Evolutionary conservation across 2,888 invertebrate species (phyloP), one percentile per base, ranked within the genome.

Genomic region (Netelia virgata): DNA sequence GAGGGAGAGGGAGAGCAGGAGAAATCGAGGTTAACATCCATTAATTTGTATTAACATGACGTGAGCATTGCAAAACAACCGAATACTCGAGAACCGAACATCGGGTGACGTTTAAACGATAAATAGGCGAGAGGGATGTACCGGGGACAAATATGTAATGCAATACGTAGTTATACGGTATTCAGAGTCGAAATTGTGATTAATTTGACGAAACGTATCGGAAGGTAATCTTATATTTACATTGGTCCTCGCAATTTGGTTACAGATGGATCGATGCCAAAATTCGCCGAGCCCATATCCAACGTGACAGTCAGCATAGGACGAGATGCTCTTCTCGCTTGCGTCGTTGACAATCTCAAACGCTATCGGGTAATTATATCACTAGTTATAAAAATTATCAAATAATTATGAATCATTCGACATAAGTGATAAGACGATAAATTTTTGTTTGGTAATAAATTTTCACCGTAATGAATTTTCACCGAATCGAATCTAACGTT

Each of bases 221-320:
- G 36, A 18, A 18, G 20, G 5, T 20, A 47, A n/a, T 47, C 1
- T 10, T 20, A 3, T 47, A 3, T 73, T 18, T 28, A 20, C 47
- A n/a, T 36, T 50, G 16, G 9, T 36, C 75, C 66, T 83, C 59
- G 23, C 78, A 43, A 73, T 79, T 47, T 76, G 72, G 66, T 90
- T 89, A 50, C 95, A 96, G 96, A 96, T 93, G 95, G 95, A 53
- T 94, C 95, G 89, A 94, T 97, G 93, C 98, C 98, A 82, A 96
- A 96, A 90, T 98, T 98, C 93, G 97, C 97, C 86, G 98, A 98
- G 92, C 97, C 97, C 72, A 97, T 98, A 89, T 96, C 97, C 72
- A 98, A 98, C 94, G 97, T 98, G 88, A 98, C 98, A 23, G 98
- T 98, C 87, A 97, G 97, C 61, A 96, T 97, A 74, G 98, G 98